These are phyloP conservation scores for Chaetogeoica ovagalla DNA, from an alignment of 2,888 invertebrate species.

Conservation along the genomic window DNA sequence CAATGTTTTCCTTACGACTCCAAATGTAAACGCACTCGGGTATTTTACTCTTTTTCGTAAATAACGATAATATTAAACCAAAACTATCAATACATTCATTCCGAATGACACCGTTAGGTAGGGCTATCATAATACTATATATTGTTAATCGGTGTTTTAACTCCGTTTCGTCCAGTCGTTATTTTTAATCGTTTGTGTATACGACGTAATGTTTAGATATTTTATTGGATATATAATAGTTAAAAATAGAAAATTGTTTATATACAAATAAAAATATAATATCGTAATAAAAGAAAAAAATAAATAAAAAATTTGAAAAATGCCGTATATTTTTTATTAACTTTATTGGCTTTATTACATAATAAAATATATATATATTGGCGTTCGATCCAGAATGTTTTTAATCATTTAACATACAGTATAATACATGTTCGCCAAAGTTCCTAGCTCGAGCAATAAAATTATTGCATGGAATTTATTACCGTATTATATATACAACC, in stretches of 20 bases:
- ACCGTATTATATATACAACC: no score
- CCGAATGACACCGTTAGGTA: no score
- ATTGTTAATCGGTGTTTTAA: not conserved
- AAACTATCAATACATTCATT: no score
- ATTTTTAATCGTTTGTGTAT: not conserved
- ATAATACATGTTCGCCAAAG: not conserved
- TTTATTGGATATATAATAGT: not conserved
- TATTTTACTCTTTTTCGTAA: no score
- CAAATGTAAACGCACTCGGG: no score
- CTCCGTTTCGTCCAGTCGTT: not conserved
- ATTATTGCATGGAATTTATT: conserved; percentile 13
- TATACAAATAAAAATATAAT: not conserved
- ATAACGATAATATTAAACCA: no score
- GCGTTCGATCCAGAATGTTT: conserved; percentile 1
- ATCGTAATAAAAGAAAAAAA: conserved; percentile 7
- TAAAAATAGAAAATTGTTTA: conserved; percentile 23
- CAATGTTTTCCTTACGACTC: no score
- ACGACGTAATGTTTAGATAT: not conserved
- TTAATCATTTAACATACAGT: conserved; percentile 15
- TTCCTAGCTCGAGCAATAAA: not conserved
- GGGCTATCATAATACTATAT: not conserved
- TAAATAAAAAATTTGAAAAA: not conserved
- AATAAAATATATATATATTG: conserved; percentile 23
- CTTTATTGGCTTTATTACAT: conserved; percentile 16
- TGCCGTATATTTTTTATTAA: not conserved